Evolutionary conservation across 2,888 invertebrate genomes (phyloP).

Genomic region (Pseudococcus jackbeardsleyi): DNA sequence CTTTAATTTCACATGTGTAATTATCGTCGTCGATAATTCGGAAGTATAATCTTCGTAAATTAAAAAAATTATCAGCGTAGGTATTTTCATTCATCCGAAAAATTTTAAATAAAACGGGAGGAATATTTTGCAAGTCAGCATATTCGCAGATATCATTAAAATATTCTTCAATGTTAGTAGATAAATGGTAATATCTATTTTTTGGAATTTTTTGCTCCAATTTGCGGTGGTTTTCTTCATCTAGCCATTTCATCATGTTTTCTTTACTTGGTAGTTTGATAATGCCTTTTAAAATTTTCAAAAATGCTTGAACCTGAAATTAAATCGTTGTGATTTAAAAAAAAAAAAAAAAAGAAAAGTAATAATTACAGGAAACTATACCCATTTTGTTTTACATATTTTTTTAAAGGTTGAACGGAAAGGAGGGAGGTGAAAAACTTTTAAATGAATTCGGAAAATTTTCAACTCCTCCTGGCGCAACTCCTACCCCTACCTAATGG

Average conservation of each 20-base stretch:
- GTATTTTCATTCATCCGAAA: constrained; percentile 29
- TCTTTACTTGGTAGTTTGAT: constrained; percentile 42
- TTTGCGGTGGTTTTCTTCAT: constrained; percentile 31
- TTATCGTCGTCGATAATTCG: constrained; percentile 39
- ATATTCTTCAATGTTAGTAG: constrained; percentile 9
- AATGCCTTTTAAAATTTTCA: not conserved
- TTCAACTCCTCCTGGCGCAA: no score
- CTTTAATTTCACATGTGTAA: constrained; percentile 27
- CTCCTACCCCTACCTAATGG: no score
- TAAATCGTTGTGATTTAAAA: no score
- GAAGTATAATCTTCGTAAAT: constrained; percentile 39
- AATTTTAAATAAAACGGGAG: constrained; percentile 56
- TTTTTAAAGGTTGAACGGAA: no score
- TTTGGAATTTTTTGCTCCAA: constrained; percentile 2
- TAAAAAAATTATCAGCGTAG: constrained; percentile 49
- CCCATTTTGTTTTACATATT: no score
- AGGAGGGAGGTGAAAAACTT: no score
- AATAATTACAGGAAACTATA: no score
- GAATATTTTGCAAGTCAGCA: constrained; percentile 48
- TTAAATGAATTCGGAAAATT: no score
- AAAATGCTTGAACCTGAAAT: constrained; percentile 56
- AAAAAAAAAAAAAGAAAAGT: no score
- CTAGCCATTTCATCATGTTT: constrained; percentile 35
- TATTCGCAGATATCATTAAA: constrained; percentile 38
- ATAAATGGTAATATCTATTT: constrained; percentile 58